Evolutionary conservation across 2,797 vertebrate species (phyloP), one percentile per base, ranked within the genome.

Genomic region (Arremon aurantiirostris): DNA sequence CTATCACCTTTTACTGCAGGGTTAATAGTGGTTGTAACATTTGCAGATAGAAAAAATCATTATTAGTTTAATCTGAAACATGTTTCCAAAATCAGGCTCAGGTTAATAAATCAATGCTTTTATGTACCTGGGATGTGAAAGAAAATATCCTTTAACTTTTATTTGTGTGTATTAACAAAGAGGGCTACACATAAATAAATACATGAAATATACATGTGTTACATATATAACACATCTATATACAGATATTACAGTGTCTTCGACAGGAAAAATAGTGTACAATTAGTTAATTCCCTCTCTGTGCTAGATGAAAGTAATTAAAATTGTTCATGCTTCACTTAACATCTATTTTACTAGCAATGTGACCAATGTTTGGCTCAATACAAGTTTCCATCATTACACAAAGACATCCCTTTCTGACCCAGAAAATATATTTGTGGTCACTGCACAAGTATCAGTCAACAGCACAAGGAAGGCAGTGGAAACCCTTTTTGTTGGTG

Each of bases 291-390:
- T 81, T 85, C 14, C 34, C 35, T 32, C 35, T 23, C 57, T 73
- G 28, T 69, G 64, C 70, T 69, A 89, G 59, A 94, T 17, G 47
- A 75, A 92, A 96, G 83, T 89, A 96, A 93, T 94, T 88, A 85
- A 95, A 91, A 59, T 79, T 75, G 52, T 79, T 91, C 80, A 89
- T 65, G 93, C 15, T 41, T 90, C 46, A 55, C 59, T 82, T 82
- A 73, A 77, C 82, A 88, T 80, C 86, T 88, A 50, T 94, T 94
- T 91, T 82, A 82, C 49, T 34, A 76, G 44, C 71, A 86, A 69
- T 14, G 37, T 89, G 82, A 81, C 80, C 21, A 57, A 35, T 34
- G 10, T 96, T 94, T 82, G 53, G 90, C 93, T 82, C 88, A 89
- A 86, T 88, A 86, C 76, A 89, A 82, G 92, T 89, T 97, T 95